phyloP scores from a whole-genome alignment of 2,797 vertebrate genomes.

The Miichthys miiuy region DNA sequence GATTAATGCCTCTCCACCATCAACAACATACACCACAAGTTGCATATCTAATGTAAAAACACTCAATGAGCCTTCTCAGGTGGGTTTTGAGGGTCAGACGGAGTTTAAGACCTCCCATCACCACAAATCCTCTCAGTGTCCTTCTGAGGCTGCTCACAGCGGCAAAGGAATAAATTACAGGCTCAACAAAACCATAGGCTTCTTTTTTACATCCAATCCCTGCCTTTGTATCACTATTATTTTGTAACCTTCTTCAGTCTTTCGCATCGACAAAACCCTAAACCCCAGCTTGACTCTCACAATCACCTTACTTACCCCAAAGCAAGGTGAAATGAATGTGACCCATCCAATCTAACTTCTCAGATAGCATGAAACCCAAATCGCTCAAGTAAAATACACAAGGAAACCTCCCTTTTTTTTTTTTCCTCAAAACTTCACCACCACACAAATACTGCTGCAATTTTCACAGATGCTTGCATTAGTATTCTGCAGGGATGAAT shows the following conservation, averaged over 20 bases:
- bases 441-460: constrained; percentile 65
- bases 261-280: constrained; percentile 48
- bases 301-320: constrained; percentile 52
- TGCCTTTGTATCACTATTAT: constrained; percentile 60
- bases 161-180: constrained; percentile 68
- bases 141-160: constrained; percentile 60
- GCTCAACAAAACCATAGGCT: constrained; percentile 50
- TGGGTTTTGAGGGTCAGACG: constrained; percentile 76
- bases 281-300: constrained; percentile 49
- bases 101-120: constrained; percentile 81
- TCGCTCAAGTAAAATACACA: constrained; percentile 54
- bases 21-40: constrained; percentile 66
- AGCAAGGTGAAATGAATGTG: constrained; percentile 61
- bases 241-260: constrained; percentile 42
- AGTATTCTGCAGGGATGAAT: constrained; percentile 82
- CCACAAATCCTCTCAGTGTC: constrained; percentile 75
- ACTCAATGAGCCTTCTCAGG: constrained; percentile 72
- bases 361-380: constrained; percentile 48
- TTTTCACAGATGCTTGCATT: constrained; percentile 81
- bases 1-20: constrained; percentile 68
- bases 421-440: constrained; percentile 51
- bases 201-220: constrained; percentile 53
- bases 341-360: constrained; percentile 51
- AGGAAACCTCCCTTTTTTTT: constrained; percentile 42
- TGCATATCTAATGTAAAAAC: constrained; percentile 73